A percentile compares a stretch with the other conserved stretches of the same genome.
These are phyloP conservation scores for Embiotoca jacksoni DNA, from an alignment of 2,113 vertebrate genomes.

Conservation along the genomic window DNA sequence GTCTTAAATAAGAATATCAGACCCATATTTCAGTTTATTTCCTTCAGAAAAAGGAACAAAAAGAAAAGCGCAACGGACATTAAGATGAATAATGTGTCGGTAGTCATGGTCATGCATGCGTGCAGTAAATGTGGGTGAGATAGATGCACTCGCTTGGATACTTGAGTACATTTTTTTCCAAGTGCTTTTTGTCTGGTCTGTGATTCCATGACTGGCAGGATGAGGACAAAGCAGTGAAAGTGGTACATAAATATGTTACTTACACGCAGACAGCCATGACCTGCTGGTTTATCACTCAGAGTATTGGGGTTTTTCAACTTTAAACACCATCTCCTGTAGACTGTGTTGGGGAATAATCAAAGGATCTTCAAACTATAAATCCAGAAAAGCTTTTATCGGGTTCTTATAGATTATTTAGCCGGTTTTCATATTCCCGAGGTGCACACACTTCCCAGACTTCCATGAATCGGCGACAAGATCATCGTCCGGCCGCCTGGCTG, in stretches of 20 bases:
- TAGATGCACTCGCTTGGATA: neutral
- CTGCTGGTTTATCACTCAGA: conserved; percentile 19
- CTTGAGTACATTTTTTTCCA: no score
- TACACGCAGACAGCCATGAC: neutral
- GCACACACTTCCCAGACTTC: conserved; percentile 37
- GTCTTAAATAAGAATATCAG: neutral
- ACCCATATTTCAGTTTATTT: neutral
- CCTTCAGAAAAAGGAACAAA: neutral
- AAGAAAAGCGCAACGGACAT: neutral
- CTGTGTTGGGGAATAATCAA: conserved; percentile 1
- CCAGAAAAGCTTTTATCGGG: conserved; percentile 33
- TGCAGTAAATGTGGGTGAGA: neutral
- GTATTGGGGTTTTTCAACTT: neutral
- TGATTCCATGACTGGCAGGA: conserved; percentile 10
- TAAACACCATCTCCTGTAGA: neutral
- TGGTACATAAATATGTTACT: conserved; percentile 8
- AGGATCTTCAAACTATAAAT: conserved; percentile 31
- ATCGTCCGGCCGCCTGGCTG: conserved; percentile 39
- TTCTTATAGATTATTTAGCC: conserved; percentile 20
- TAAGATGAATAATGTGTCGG: neutral
- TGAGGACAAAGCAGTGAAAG: conserved; percentile 23
- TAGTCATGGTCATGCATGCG: neutral
- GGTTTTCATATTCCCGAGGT: conserved; percentile 42
- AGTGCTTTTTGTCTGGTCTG: conserved; percentile 11
- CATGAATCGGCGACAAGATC: conserved; percentile 46